phyloP scores from a whole-genome alignment of 1,140 invertebrate species.

The Samia ricini region DNA sequence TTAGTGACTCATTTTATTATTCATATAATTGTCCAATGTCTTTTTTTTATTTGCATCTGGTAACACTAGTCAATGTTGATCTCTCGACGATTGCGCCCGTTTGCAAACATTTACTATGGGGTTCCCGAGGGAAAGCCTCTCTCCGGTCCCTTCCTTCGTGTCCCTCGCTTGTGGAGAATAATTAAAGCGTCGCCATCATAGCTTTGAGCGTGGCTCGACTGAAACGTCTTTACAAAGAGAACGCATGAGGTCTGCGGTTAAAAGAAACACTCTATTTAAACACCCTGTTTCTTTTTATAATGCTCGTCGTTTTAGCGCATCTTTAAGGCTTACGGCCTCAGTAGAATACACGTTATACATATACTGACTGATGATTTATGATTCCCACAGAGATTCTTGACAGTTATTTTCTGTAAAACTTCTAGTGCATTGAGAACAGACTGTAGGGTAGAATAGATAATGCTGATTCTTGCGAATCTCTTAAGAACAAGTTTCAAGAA shows the following conservation, averaged over 20 bases:
- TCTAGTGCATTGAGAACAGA: no score
- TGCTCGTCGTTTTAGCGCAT: background rate
- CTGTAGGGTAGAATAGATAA: no score
- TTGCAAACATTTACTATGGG: conserved; percentile 19
- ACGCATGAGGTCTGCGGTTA: conserved; percentile 49
- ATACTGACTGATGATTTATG: no score
- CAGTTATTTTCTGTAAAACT: no score
- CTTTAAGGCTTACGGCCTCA: background rate
- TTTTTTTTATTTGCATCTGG: background rate
- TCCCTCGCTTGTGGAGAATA: conserved; percentile 43
- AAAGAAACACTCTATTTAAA: conserved; percentile 52
- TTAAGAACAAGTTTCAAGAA: no score
- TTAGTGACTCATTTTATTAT: background rate
- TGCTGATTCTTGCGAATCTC: no score
- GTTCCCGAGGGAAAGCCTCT: conserved; percentile 22
- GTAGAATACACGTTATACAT: no score
- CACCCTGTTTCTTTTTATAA: conserved; percentile 29
- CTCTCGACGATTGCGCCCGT: conserved; percentile 18
- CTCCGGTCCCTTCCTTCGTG: conserved; percentile 19
- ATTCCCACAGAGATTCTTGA: no score
- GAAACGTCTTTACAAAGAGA: conserved; percentile 54
- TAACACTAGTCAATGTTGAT: conserved; percentile 5
- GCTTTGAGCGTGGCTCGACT: conserved; percentile 50
- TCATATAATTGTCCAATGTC: background rate
- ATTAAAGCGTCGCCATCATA: conserved; percentile 54